phyloP scores from a whole-genome alignment of 1,140 invertebrate genomes.

The Eubasilissa regina region DNA sequence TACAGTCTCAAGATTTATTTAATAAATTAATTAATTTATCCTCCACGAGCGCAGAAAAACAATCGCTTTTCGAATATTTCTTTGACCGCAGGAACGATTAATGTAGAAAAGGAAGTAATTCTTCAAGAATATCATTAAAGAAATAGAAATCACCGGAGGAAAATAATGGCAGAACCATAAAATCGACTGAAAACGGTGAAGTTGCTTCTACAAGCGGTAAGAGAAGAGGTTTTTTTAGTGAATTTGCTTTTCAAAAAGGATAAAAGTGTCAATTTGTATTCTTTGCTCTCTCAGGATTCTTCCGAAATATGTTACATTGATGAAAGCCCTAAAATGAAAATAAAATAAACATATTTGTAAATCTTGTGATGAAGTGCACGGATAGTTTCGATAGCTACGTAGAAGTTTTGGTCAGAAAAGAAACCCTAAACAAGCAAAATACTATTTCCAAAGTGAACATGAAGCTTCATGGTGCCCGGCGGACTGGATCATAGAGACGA shows the following conservation, averaged over 20 bases:
- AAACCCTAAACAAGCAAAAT: slow-evolving; percentile 65
- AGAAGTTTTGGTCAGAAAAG: slow-evolving; percentile 64
- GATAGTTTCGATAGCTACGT: slow-evolving; percentile 64
- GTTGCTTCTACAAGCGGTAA: slow-evolving; percentile 60
- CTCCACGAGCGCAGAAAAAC: slow-evolving; percentile 50
- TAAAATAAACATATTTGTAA: slow-evolving; percentile 66
- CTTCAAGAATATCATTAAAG: slow-evolving; percentile 33
- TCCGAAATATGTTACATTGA: slow-evolving; percentile 68
- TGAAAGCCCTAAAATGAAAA: slow-evolving; percentile 67
- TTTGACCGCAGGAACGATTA: slow-evolving; percentile 48
- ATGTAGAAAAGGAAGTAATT: slow-evolving; percentile 41
- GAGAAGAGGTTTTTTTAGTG: slow-evolving; percentile 68
- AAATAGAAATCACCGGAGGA: slow-evolving; percentile 54
- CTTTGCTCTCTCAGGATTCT: slow-evolving; percentile 64
- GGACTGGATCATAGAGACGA: too few relatives aligned
- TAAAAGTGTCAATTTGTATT: slow-evolving; percentile 63
- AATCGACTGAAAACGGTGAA: slow-evolving; percentile 17
- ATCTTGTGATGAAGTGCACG: slow-evolving; percentile 70
- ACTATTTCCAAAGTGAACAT: slow-evolving; percentile 66
- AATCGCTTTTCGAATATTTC: slow-evolving; percentile 53
- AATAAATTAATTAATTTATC: too few relatives aligned
- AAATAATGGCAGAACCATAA: slow-evolving; percentile 26
- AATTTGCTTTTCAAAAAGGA: slow-evolving; percentile 68
- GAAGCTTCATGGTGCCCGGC: too few relatives aligned
- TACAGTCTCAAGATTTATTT: too few relatives aligned